A percentile compares a stretch with the other conserved stretches of the same genome.
Conservation (phyloP, 92 coral and sea anemone genomes). For the Muricea muricata region DNA sequence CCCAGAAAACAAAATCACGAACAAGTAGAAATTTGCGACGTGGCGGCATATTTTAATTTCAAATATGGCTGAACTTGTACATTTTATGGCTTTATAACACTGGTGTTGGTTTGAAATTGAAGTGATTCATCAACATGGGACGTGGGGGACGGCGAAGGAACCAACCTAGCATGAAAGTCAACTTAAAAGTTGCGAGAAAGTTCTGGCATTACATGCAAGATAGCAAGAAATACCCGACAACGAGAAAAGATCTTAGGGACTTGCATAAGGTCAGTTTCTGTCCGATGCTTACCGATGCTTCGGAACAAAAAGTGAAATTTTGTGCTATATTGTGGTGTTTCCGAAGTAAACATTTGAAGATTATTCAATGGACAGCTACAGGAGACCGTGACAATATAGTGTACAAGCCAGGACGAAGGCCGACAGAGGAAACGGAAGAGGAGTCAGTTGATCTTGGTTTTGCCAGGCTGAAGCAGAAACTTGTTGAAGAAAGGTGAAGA, state of each 20-base stretch:
- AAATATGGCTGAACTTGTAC: too few relatives aligned
- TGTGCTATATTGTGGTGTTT: conserved; percentile 66
- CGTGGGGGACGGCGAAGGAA: background rate
- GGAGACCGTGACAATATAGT: conserved; percentile 60
- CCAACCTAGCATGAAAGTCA: too few relatives aligned
- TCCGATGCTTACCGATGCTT: conserved; percentile 41
- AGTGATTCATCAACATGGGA: too few relatives aligned
- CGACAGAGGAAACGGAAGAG: conserved; percentile 52
- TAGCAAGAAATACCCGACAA: conserved; percentile 58
- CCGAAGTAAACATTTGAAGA: conserved; percentile 64
- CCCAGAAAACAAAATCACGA: too few relatives aligned
- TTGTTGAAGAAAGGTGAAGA: too few relatives aligned
- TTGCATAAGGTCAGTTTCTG: conserved; percentile 65
- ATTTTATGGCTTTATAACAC: too few relatives aligned
- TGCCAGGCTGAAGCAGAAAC: conserved; percentile 61
- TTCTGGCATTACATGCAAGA: conserved; percentile 73
- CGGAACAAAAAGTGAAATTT: conserved; percentile 38
- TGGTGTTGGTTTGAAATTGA: too few relatives aligned
- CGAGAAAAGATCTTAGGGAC: conserved; percentile 68
- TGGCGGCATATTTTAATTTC: too few relatives aligned
- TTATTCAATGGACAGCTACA: conserved; percentile 63
- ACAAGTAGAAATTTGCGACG: too few relatives aligned
- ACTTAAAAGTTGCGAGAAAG: conserved; percentile 48
- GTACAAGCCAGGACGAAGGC: conserved; percentile 63
- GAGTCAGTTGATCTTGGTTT: conserved; percentile 8